Evolutionary conservation across 2,113 vertebrate genomes (phyloP).

Genomic region (Illadopsis cleaveri): DNA sequence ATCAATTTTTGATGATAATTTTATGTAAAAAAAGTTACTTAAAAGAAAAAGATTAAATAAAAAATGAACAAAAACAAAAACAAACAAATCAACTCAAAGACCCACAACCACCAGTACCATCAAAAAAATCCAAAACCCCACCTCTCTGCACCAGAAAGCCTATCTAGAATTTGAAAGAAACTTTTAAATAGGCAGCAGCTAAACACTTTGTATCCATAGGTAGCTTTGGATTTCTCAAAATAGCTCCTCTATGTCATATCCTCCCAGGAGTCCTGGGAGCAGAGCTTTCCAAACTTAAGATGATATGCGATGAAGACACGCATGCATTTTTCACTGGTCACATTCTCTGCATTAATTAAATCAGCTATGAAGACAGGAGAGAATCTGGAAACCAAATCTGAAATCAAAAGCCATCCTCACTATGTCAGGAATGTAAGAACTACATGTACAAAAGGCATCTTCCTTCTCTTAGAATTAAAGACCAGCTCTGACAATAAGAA

Average conservation of each 20-base stretch:
- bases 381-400: not conserved
- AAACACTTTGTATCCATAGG: not conserved
- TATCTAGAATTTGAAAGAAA: not conserved
- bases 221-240: not conserved
- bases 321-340: not conserved
- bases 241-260: not conserved
- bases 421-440: not conserved
- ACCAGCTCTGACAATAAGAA: not conserved
- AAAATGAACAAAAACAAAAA: not conserved
- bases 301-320: rapidly evolving
- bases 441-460: not conserved
- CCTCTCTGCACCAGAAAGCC: not conserved
- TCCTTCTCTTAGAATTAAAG: not conserved
- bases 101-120: no score
- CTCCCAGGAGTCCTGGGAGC: not conserved
- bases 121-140: not conserved
- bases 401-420: not conserved
- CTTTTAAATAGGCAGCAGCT: not conserved
- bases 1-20: not conserved
- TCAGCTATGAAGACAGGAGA: not conserved
- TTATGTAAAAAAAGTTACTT: not conserved
- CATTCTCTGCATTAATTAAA: not conserved
- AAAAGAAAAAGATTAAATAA: not conserved
- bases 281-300: not conserved
- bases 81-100: not conserved